phyloP scores from a whole-genome alignment of 1,140 invertebrate genomes.

The Brachionus angularis region DNA sequence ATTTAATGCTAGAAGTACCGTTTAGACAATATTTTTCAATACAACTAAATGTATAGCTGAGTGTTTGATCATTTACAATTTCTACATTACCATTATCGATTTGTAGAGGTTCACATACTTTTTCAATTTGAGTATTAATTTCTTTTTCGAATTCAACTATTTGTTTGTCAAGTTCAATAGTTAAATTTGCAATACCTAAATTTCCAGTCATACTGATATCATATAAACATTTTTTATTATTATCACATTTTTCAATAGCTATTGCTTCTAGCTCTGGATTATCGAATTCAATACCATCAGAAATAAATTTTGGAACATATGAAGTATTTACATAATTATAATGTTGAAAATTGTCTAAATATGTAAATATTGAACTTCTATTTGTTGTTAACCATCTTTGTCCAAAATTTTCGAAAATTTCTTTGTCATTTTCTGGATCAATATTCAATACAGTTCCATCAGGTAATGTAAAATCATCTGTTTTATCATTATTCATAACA shows the following conservation, averaged over 20 bases:
- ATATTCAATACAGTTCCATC: conserved; percentile 45
- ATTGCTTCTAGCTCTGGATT: neutral
- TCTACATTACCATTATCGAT: no score
- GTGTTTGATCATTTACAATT: no score
- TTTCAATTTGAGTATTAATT: no score
- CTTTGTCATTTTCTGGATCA: conserved; percentile 43
- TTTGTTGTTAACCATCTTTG: conserved; percentile 38
- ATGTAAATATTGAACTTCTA: neutral
- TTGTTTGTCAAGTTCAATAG: neutral
- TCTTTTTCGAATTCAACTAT: neutral
- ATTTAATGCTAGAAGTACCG: no score
- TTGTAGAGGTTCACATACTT: no score
- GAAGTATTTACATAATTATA: neutral
- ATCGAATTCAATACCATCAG: neutral
- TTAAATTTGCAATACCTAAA: neutral
- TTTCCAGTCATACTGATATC: neutral
- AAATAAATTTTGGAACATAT: neutral
- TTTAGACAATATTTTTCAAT: no score
- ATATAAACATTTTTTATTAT: conserved; percentile 17
- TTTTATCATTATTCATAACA: conserved; percentile 46
- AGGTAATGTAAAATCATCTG: conserved; percentile 46
- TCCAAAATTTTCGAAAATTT: conserved; percentile 47
- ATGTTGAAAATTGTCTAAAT: neutral
- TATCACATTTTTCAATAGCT: neutral
- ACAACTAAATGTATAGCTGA: no score